Conservation (phyloP, 2,797 vertebrate genomes). For the Pachyuromys duprasi region DNA sequence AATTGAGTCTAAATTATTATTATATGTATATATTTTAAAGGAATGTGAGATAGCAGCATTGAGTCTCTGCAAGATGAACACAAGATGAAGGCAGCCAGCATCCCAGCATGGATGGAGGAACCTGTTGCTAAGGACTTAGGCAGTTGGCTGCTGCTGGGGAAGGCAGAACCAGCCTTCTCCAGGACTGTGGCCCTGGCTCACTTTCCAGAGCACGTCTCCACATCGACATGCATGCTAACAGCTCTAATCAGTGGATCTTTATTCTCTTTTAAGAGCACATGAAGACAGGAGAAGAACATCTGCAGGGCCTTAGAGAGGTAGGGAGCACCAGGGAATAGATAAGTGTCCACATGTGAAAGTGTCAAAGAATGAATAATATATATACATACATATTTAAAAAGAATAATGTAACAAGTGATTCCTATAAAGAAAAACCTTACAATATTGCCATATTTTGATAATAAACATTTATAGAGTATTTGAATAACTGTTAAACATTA, state of each 20-base stretch:
- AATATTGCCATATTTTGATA: neutral
- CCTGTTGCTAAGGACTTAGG: no score
- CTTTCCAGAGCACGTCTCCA: neutral
- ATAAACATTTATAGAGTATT: constrained; percentile 25
- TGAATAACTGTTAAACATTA: constrained; percentile 61
- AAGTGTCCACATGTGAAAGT: neutral
- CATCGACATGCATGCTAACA: neutral
- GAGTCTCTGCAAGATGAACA: neutral
- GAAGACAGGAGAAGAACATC: neutral
- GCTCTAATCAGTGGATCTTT: neutral
- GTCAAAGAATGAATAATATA: neutral
- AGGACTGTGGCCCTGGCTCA: neutral
- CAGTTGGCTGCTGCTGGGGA: no score
- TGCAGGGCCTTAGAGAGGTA: neutral
- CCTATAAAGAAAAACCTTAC: constrained; percentile 33
- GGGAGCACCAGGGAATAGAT: neutral
- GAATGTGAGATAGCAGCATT: neutral
- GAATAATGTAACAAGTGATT: constrained; percentile 29
- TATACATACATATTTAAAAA: neutral
- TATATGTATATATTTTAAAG: no score
- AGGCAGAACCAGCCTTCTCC: neutral
- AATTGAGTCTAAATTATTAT: no score
- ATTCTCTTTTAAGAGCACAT: neutral
- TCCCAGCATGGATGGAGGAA: neutral
- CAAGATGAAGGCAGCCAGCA: neutral